A percentile compares a stretch with the other conserved stretches of the same genome.
Conservation (phyloP, 2,797 vertebrate species). For the Anguilla obscura region DNA sequence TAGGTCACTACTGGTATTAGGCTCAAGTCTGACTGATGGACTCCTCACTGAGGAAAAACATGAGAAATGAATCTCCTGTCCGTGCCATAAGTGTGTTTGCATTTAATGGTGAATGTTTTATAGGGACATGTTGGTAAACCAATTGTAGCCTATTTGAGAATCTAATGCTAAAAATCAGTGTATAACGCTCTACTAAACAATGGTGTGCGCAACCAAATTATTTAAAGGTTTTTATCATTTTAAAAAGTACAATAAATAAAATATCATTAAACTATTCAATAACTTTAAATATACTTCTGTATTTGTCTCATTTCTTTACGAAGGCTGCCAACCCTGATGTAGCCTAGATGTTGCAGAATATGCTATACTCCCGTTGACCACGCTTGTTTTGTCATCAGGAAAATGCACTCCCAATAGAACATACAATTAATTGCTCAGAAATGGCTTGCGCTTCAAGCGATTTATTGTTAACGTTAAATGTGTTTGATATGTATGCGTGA, state of each 20-base stretch:
- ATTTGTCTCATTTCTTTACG: constrained; percentile 29
- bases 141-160: not conserved
- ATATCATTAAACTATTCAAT: not conserved
- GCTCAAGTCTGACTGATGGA: not conserved
- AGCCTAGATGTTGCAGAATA: constrained; percentile 61
- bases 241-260: not conserved
- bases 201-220: not conserved
- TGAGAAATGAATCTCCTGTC: not conserved
- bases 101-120: not conserved
- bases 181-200: not conserved
- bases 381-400: constrained; percentile 72
- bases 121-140: not conserved
- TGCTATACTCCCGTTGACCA: constrained; percentile 67
- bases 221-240: not conserved
- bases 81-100: not conserved
- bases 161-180: not conserved
- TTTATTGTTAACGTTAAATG: constrained; percentile 52
- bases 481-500: constrained; percentile 43
- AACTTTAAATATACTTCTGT: not conserved
- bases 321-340: constrained; percentile 59
- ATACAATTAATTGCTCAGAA: constrained; percentile 71
- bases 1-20: not conserved
- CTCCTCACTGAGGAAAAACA: not conserved
- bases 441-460: constrained; percentile 46
- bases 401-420: constrained; percentile 79